phyloP scores from a whole-genome alignment of 2,888 invertebrate genomes.

The Scaptomyza tumidula region DNA sequence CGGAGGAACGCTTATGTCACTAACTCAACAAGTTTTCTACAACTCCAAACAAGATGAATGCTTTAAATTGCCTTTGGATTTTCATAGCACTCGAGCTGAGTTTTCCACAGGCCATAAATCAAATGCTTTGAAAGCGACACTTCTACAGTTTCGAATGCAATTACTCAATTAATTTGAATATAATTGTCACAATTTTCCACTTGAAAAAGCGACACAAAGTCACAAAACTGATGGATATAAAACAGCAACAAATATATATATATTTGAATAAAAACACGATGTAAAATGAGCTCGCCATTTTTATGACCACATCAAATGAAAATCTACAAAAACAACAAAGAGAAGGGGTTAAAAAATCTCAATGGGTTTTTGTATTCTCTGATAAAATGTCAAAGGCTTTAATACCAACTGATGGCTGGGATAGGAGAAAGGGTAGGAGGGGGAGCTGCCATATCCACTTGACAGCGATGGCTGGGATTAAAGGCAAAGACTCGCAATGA shows the following conservation, averaged over 20 bases:
- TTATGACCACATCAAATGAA: constrained; percentile 76
- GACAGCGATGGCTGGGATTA: constrained; percentile 56
- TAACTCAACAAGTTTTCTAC: background rate
- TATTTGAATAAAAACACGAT: constrained; percentile 18
- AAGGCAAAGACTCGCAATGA: constrained; percentile 58
- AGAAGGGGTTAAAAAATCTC: constrained; percentile 33
- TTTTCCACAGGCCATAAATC: constrained; percentile 74
- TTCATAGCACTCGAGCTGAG: constrained; percentile 35
- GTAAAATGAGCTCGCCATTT: constrained; percentile 72
- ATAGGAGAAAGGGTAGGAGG: background rate
- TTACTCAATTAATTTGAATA: constrained; percentile 81
- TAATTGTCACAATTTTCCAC: constrained; percentile 82
- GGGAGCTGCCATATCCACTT: constrained; percentile 57
- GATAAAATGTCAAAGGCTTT: constrained; percentile 78
- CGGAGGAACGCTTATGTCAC: constrained; percentile 16
- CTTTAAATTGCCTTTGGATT: constrained; percentile 1
- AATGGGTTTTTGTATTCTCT: constrained; percentile 58
- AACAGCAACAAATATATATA: constrained; percentile 48
- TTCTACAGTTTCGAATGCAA: constrained; percentile 59
- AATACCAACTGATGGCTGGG: constrained; percentile 49
- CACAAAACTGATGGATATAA: constrained; percentile 55
- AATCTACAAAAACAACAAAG: constrained; percentile 45
- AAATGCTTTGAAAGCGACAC: constrained; percentile 60
- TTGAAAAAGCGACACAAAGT: constrained; percentile 71
- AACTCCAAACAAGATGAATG: constrained; percentile 9